These are phyloP conservation scores for Sphaerophoria rueppellii DNA, from an alignment of 2,888 invertebrate species.

Conservation along the genomic window DNA sequence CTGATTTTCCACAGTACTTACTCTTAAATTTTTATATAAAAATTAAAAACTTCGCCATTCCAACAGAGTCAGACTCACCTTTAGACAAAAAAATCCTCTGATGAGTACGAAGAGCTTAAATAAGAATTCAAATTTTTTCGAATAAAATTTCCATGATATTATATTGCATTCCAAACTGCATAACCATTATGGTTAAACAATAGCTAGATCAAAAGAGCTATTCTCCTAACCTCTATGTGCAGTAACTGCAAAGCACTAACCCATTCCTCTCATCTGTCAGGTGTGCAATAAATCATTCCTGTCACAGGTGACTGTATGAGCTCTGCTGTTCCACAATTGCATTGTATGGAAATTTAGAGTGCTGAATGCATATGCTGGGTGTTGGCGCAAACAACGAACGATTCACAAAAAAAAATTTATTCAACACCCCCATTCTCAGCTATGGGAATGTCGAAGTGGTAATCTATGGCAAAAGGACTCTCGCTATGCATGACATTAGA, in stretches of 20 bases:
- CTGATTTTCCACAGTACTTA: too few relatives aligned
- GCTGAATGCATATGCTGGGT: slow-evolving; percentile 26
- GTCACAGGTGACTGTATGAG: slow-evolving; percentile 45
- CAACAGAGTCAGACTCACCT: too few relatives aligned
- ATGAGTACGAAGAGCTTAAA: too few relatives aligned
- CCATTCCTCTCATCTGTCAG: slow-evolving; percentile 61
- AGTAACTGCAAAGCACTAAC: slow-evolving; percentile 18
- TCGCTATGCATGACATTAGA: slow-evolving; percentile 13
- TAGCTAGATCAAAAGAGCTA: slow-evolving; percentile 38
- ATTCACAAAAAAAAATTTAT: neutral
- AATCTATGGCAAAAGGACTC: slow-evolving; percentile 7
- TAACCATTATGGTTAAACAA: slow-evolving; percentile 43
- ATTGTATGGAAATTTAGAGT: slow-evolving; percentile 33
- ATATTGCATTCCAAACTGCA: slow-evolving; percentile 21
- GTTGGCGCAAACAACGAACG: neutral
- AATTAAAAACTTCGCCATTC: too few relatives aligned
- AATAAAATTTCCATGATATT: neutral
- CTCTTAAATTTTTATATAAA: too few relatives aligned
- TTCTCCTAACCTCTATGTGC: neutral
- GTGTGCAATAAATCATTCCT: slow-evolving; percentile 61
- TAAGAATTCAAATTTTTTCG: neutral
- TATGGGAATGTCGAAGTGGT: slow-evolving; percentile 11
- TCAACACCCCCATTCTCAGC: neutral
- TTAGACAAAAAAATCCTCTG: too few relatives aligned
- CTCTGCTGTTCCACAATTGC: neutral